A percentile compares a stretch with the other conserved stretches of the same genome.
Evolutionary conservation across 2,888 invertebrate genomes (phyloP).

Genomic region (Apotomis capreana): DNA sequence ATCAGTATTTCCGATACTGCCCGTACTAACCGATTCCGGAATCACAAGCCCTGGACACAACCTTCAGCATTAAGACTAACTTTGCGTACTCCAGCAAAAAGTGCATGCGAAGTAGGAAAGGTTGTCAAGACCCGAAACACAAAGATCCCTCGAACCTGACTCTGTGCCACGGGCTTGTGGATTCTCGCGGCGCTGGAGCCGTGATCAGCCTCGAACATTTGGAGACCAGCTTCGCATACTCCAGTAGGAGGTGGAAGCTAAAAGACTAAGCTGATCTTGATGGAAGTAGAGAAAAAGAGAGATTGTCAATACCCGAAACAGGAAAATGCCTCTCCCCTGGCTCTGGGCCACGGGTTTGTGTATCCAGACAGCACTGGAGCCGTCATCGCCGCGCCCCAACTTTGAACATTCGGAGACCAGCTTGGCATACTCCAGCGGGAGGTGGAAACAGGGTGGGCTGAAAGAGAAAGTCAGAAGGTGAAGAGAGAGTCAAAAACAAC

Average conservation of each 20-base stretch:
- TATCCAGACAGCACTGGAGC: conserved; percentile 88
- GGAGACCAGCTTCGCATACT: conserved; percentile 92
- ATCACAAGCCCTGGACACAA: no score
- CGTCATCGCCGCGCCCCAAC: conserved; percentile 72
- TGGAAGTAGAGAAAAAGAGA: neutral
- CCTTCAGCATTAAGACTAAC: no score
- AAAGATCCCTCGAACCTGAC: conserved; percentile 92
- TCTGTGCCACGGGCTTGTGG: conserved; percentile 93
- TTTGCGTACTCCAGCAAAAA: no score
- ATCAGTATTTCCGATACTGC: no score
- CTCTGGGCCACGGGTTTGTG: conserved; percentile 94
- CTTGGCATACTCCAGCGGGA: conserved; percentile 93
- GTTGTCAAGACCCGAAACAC: conserved; percentile 86
- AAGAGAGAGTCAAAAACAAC: neutral
- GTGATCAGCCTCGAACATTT: conserved; percentile 87
- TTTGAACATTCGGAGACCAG: conserved; percentile 90
- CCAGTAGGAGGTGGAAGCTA: conserved; percentile 89
- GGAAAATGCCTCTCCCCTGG: conserved; percentile 91
- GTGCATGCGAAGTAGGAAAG: no score
- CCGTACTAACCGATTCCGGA: no score
- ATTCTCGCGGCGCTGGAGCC: conserved; percentile 87
- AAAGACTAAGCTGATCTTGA: neutral
- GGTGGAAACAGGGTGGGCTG: conserved; percentile 91
- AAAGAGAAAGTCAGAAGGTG: conserved; percentile 41
- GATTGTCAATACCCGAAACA: conserved; percentile 85